phyloP scores from a whole-genome alignment of 1,140 invertebrate species.

The Bombus pyrosoma region DNA sequence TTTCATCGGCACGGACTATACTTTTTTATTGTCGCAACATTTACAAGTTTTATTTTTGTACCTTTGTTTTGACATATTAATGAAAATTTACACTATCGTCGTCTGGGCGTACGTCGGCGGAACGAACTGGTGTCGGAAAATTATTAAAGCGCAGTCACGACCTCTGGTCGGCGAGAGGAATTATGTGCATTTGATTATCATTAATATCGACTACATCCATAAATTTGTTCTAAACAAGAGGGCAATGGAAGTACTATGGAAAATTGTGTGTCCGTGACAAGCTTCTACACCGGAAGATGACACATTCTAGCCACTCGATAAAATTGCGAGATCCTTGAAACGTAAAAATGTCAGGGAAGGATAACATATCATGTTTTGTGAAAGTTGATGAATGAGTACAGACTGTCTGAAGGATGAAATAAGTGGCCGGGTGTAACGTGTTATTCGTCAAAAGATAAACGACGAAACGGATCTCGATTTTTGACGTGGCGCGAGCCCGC shows the following conservation, averaged over 20 bases:
- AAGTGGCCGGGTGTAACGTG: not conserved
- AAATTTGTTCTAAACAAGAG: not conserved
- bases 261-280: not conserved
- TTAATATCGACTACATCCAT: not conserved
- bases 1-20: no score
- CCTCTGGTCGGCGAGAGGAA: not conserved
- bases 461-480: not conserved
- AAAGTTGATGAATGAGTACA: slow-evolving; percentile 55
- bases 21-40: no score
- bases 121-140: not conserved
- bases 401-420: slow-evolving; percentile 4
- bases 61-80: no score
- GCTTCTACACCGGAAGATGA: slow-evolving; percentile 38
- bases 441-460: not conserved
- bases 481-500: not conserved
- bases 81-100: no score
- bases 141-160: not conserved
- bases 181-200: not conserved
- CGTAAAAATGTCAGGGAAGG: slow-evolving; percentile 43
- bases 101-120: no score
- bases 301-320: slow-evolving; percentile 56
- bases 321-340: slow-evolving; percentile 58
- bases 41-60: no score
- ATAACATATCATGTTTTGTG: slow-evolving; percentile 36
- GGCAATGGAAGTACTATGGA: not conserved